Evolutionary conservation across 2,888 invertebrate genomes (phyloP).

Genomic region (Plemyria rubiginata): DNA sequence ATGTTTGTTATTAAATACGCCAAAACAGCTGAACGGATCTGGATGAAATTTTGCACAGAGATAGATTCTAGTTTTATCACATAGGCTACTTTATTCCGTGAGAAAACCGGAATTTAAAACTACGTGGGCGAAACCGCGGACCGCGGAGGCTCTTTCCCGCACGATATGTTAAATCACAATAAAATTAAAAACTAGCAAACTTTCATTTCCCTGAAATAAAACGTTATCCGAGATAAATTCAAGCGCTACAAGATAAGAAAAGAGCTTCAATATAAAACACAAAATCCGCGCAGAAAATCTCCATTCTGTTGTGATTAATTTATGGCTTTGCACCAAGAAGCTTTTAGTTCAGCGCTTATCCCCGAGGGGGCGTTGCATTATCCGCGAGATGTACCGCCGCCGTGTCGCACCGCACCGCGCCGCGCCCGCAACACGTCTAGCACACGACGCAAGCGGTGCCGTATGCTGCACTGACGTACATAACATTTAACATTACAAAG

Average conservation of each 20-base stretch:
- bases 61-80: too few relatives aligned
- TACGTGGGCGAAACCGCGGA: too few relatives aligned
- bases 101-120: too few relatives aligned
- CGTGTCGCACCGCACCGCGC: neutral
- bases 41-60: too few relatives aligned
- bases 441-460: conserved; percentile 4
- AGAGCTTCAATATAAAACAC: conserved; percentile 13
- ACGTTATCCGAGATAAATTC: conserved; percentile 4
- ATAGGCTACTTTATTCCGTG: too few relatives aligned
- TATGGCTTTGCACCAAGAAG: conserved; percentile 25
- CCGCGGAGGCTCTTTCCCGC: too few relatives aligned
- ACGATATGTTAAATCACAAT: too few relatives aligned
- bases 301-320: conserved; percentile 24
- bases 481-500: neutral
- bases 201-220: neutral
- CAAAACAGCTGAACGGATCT: too few relatives aligned
- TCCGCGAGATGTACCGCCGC: neutral
- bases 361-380: conserved; percentile 13
- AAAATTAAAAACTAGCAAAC: too few relatives aligned
- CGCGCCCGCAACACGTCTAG: neutral
- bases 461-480: too few relatives aligned
- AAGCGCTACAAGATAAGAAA: conserved; percentile 12
- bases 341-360: conserved; percentile 20
- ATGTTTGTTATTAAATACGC: too few relatives aligned
- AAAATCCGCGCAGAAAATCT: conserved; percentile 16